Percentiles rank a stretch among this genome's conserved stretches.
These are phyloP conservation scores for Nematostella vectensis DNA, from an alignment of 92 coral and sea anemone species.

Conservation along the genomic window DNA sequence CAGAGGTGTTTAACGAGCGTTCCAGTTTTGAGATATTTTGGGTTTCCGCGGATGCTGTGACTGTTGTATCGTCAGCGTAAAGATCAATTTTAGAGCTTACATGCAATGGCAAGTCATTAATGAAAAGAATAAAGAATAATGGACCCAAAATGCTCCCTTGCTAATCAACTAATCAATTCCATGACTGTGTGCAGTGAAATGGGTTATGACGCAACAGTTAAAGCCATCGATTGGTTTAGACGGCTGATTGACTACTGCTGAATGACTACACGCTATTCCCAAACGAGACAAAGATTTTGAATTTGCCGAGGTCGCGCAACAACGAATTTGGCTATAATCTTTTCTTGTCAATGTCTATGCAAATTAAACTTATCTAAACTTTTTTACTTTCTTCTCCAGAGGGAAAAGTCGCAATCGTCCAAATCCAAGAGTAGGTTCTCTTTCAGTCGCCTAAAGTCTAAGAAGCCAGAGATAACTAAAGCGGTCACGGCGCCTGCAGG, in stretches of 20 bases:
- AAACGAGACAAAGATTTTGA: too few relatives aligned
- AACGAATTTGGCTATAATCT: too few relatives aligned
- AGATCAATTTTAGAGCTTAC: conserved; percentile 16
- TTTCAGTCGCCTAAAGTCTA: conserved; percentile 60
- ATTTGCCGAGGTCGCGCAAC: too few relatives aligned
- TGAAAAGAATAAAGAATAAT: conserved; percentile 22
- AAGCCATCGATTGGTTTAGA: too few relatives aligned
- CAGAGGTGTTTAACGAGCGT: conserved; percentile 16
- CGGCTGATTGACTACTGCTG: too few relatives aligned
- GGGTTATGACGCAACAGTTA: too few relatives aligned
- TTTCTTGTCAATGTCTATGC: too few relatives aligned
- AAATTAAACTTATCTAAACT: background rate
- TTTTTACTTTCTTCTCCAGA: conserved; percentile 26
- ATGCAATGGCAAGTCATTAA: conserved; percentile 41
- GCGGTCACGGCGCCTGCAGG: conserved; percentile 93
- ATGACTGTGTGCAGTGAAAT: too few relatives aligned
- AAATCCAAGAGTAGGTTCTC: conserved; percentile 70
- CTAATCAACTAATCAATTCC: too few relatives aligned
- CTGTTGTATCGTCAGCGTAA: conserved; percentile 43
- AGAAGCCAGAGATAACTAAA: conserved; percentile 84
- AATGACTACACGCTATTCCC: too few relatives aligned
- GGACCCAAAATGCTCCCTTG: conserved; percentile 48
- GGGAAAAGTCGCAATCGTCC: conserved; percentile 49
- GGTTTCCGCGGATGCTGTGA: conserved; percentile 28
- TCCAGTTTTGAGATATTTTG: conserved; percentile 10